These are phyloP conservation scores for Haliaeetus leucogaster DNA, from an alignment of 2,113 vertebrate species.

Conservation along the genomic window DNA sequence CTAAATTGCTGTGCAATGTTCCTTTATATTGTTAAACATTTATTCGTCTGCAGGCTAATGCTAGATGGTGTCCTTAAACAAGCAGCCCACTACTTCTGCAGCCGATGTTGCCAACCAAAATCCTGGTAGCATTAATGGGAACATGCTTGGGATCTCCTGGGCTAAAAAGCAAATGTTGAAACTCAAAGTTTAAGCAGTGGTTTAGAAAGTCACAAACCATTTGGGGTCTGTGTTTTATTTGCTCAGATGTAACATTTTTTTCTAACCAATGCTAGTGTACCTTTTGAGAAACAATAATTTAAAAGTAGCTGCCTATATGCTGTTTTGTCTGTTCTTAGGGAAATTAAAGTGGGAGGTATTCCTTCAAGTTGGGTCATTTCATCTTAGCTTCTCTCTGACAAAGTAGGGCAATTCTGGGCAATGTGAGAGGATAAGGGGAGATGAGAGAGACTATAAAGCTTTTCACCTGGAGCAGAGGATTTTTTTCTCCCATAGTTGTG, in stretches of 20 bases:
- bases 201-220: background rate
- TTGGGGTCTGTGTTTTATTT: background rate
- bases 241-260: background rate
- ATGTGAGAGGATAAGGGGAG: background rate
- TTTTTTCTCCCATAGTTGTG: background rate
- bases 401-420: background rate
- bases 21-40: background rate
- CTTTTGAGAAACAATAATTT: background rate
- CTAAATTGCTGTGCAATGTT: background rate
- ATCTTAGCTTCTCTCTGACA: background rate
- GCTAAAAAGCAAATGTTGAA: background rate
- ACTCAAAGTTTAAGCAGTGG: background rate
- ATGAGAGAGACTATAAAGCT: slow-evolving; percentile 7
- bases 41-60: background rate
- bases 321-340: background rate
- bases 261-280: background rate
- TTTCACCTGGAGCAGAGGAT: slow-evolving; percentile 8
- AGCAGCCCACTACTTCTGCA: background rate
- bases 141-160: background rate
- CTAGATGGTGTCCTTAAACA: background rate
- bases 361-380: background rate
- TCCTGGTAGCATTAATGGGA: background rate
- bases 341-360: background rate
- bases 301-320: background rate
- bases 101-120: background rate